Evolutionary conservation across 2,888 invertebrate genomes (phyloP).

Genomic region (Protula sp.): DNA sequence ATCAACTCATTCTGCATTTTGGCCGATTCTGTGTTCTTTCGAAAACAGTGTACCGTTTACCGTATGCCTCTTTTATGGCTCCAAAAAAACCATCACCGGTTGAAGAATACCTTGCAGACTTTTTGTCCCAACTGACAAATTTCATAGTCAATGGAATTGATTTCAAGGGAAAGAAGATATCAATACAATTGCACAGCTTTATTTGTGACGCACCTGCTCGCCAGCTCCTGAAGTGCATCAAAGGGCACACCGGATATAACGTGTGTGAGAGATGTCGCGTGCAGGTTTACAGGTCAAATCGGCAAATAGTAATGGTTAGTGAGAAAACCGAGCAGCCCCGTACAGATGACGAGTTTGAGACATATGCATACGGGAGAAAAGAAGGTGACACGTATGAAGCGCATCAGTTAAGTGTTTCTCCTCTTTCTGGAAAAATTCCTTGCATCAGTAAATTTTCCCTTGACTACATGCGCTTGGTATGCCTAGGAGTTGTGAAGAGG

Average conservation of each 20-base stretch:
- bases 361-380: conserved; percentile 17
- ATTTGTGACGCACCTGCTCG: conserved; percentile 9
- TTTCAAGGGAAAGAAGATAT: neutral
- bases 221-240: conserved; percentile 2
- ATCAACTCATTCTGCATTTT: conserved; percentile 5
- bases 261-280: conserved; percentile 8
- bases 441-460: conserved; percentile 31
- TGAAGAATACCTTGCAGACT: conserved; percentile 5
- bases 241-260: conserved; percentile 1
- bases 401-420: conserved; percentile 25
- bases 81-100: neutral
- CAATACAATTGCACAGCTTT: neutral
- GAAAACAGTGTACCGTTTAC: neutral
- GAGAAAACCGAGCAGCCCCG: conserved; percentile 12
- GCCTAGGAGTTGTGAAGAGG: conserved; percentile 32
- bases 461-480: conserved; percentile 43
- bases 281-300: neutral
- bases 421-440: conserved; percentile 22
- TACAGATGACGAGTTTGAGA: conserved; percentile 2
- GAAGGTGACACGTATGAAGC: conserved; percentile 8
- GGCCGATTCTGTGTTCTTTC: conserved; percentile 10
- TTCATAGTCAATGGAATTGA: neutral
- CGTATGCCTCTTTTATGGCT: conserved; percentile 3
- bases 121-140: neutral
- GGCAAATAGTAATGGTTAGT: neutral